Conservation (phyloP, 2,113 vertebrate species). For the Bos javanicus region DNA sequence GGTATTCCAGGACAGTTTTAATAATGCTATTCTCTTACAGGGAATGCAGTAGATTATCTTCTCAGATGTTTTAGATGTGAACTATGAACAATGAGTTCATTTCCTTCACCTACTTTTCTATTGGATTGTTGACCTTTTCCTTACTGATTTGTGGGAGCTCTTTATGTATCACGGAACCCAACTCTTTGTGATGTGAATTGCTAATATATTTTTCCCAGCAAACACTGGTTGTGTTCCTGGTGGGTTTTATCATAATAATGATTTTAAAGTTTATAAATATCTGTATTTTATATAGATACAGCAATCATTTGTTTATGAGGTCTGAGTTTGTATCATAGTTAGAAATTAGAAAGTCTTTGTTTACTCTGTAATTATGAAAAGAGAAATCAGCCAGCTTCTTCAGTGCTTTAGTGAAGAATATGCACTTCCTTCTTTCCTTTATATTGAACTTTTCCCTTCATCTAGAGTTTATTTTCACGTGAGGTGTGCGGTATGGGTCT, state of each 20-base stretch:
- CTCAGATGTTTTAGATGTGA: neutral
- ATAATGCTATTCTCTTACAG: neutral
- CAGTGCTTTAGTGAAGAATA: neutral
- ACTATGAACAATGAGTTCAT: neutral
- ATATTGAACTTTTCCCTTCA: neutral
- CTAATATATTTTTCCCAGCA: neutral
- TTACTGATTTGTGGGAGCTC: neutral
- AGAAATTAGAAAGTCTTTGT: slow-evolving; percentile 15
- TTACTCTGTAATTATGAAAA: neutral
- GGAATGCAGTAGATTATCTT: neutral
- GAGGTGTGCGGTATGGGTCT: neutral
- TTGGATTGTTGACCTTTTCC: neutral
- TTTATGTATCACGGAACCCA: neutral
- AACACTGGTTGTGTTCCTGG: neutral
- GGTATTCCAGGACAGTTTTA: neutral
- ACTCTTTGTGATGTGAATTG: neutral
- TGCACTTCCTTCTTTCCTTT: neutral
- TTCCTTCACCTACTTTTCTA: neutral
- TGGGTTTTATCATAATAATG: neutral
- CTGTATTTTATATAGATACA: neutral
- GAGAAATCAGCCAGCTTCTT: slow-evolving; percentile 14
- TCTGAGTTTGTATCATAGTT: neutral
- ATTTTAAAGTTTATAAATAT: neutral
- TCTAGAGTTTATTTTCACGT: slow-evolving; percentile 20
- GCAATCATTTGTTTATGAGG: neutral